Evolutionary conservation across 2,797 vertebrate species (phyloP).

Genomic region (Premnoplex brunnescens): DNA sequence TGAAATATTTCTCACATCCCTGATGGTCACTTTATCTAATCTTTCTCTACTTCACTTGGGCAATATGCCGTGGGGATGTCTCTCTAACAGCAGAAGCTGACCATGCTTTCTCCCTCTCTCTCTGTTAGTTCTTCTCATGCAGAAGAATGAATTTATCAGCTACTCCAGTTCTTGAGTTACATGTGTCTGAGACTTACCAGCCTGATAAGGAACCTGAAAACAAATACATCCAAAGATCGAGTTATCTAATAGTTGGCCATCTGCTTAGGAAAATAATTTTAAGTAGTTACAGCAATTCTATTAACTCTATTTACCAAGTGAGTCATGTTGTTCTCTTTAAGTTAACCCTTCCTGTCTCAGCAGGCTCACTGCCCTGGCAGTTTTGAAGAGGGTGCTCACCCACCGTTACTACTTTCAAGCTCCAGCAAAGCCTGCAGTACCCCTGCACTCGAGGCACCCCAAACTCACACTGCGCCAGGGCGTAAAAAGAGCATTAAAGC

Average conservation of each 20-base stretch:
- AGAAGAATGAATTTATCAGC: background rate
- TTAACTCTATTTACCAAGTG: conserved; percentile 41
- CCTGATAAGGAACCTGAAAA: conserved; percentile 13
- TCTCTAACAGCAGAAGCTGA: background rate
- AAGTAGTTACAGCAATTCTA: conserved; percentile 35
- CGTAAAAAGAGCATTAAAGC: background rate
- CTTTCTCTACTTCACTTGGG: background rate
- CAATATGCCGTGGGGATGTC: background rate
- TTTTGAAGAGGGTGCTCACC: background rate
- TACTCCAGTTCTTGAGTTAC: conserved; percentile 1
- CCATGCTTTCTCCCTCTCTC: background rate
- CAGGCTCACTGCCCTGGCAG: background rate
- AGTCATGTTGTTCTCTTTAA: conserved; percentile 21
- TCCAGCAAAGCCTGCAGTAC: background rate
- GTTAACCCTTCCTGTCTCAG: conserved; percentile 16
- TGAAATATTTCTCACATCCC: background rate
- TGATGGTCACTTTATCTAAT: background rate
- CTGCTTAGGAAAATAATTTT: conserved; percentile 52
- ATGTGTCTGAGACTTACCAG: background rate
- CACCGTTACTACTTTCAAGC: background rate
- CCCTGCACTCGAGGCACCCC: background rate
- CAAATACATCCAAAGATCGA: conserved; percentile 12
- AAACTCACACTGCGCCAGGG: background rate
- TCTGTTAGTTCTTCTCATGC: background rate
- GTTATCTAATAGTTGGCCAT: conserved; percentile 50